phyloP scores from a whole-genome alignment of 2,113 vertebrate species.

The Candoia aspera region DNA sequence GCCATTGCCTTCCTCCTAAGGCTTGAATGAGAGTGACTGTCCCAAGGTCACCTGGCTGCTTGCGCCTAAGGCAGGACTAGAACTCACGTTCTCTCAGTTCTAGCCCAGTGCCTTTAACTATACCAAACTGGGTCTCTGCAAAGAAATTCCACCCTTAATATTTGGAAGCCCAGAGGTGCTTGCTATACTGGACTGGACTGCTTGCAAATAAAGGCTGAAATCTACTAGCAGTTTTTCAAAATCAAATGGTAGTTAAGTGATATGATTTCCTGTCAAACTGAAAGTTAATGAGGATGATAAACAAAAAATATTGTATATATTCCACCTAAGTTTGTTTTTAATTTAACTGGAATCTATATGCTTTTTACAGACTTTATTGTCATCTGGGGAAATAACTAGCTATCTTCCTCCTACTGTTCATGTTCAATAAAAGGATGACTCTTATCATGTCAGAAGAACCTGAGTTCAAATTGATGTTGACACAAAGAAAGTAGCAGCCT shows the following conservation, averaged over 20 bases:
- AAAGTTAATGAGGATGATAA: conserved; percentile 74
- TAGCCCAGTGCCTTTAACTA: background rate
- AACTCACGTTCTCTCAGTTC: background rate
- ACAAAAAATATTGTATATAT: conserved; percentile 63
- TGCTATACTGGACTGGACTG: conserved; percentile 16
- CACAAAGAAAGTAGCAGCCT: conserved; percentile 50
- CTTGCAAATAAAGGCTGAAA: conserved; percentile 45
- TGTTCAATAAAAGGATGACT: conserved; percentile 9
- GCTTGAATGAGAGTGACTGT: background rate
- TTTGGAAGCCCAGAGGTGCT: conserved; percentile 38
- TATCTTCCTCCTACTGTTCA: conserved; percentile 25
- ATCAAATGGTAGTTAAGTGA: conserved; percentile 56
- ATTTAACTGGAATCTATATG: conserved; percentile 64
- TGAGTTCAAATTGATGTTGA: conserved; percentile 32
- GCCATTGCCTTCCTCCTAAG: background rate
- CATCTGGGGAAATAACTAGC: conserved; percentile 56
- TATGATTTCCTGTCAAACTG: conserved; percentile 68
- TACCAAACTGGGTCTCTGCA: background rate
- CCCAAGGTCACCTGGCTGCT: background rate
- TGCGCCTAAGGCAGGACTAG: background rate
- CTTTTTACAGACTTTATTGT: conserved; percentile 56
- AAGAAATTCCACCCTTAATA: conserved; percentile 62
- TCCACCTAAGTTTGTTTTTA: conserved; percentile 63
- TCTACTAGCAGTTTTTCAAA: conserved; percentile 25
- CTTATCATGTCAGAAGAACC: conserved; percentile 40